Percentiles rank a stretch among this genome's conserved stretches.
Evolutionary conservation across 2,113 vertebrate species (phyloP).

Genomic region (Gadus macrocephalus): DNA sequence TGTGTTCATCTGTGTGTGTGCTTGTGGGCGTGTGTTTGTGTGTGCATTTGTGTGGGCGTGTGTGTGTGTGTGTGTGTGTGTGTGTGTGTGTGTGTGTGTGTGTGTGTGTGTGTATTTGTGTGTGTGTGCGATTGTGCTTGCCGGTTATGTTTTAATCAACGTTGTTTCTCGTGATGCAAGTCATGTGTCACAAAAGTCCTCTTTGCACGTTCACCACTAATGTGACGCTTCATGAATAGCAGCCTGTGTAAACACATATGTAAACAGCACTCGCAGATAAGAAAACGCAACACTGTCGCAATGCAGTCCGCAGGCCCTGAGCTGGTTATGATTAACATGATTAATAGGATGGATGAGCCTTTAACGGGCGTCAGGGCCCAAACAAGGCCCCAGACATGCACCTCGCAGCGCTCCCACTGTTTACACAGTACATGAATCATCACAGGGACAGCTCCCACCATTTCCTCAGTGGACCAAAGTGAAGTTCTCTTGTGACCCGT

Average conservation of each 20-base stretch:
- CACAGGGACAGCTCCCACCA: neutral
- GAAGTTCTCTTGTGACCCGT: no score
- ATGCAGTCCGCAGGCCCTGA: conserved; percentile 39
- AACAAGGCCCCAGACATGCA: conserved; percentile 55
- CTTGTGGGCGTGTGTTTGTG: no score
- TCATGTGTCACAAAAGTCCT: no score
- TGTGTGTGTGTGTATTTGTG: neutral
- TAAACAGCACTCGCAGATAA: conserved; percentile 58
- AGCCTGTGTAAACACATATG: conserved; percentile 63
- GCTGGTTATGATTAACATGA: conserved; percentile 43
- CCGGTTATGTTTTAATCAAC: neutral
- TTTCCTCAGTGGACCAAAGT: no score
- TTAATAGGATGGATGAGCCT: conserved; percentile 60
- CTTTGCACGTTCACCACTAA: no score
- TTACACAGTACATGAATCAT: conserved; percentile 16
- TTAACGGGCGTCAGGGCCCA: conserved; percentile 64
- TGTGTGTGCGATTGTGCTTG: conserved; percentile 12
- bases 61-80: neutral
- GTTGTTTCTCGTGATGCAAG: no score
- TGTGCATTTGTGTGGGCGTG: no score
- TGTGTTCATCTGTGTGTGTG: neutral
- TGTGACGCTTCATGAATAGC: conserved; percentile 48
- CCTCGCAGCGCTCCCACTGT: conserved; percentile 22
- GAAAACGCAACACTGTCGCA: conserved; percentile 40
- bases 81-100: neutral